A percentile compares a stretch with the other conserved stretches of the same genome.
These are phyloP conservation scores for Euura lappo DNA, from an alignment of 1,140 invertebrate genomes.

Conservation along the genomic window DNA sequence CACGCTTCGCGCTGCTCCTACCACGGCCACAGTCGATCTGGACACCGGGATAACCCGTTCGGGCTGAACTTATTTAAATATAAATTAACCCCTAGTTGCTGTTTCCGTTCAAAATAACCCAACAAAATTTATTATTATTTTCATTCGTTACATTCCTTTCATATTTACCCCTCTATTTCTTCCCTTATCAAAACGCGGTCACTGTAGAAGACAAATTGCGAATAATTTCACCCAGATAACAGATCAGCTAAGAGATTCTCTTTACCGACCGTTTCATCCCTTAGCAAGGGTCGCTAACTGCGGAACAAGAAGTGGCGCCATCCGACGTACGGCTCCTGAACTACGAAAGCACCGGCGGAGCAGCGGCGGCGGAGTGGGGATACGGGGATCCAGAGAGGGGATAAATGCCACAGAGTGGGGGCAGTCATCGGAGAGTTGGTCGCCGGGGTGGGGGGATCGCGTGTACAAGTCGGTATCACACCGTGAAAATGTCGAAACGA, in stretches of 20 bases:
- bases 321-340: constrained; percentile 36
- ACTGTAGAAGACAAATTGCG: too few species aligned
- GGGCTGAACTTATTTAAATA: background rate
- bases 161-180: too few species aligned
- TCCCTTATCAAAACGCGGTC: too few species aligned
- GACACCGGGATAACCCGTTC: background rate
- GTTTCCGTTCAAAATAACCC: too few species aligned
- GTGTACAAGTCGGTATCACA: constrained; percentile 45
- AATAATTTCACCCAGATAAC: too few species aligned
- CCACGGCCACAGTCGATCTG: background rate
- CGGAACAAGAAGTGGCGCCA: constrained; percentile 42
- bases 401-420: constrained; percentile 10
- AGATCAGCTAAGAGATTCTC: background rate
- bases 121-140: too few species aligned
- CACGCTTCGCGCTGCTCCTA: constrained; percentile 47
- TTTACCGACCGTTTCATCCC: background rate
- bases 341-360: constrained; percentile 29
- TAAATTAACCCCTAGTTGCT: background rate
- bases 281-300: background rate
- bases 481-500: constrained; percentile 11
- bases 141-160: too few species aligned
- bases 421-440: constrained; percentile 19
- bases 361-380: constrained; percentile 31
- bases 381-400: constrained; percentile 7
- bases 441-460: constrained; percentile 30